These are phyloP conservation scores for Porites evermanni DNA, from an alignment of 92 coral and sea anemone genomes.

Conservation along the genomic window DNA sequence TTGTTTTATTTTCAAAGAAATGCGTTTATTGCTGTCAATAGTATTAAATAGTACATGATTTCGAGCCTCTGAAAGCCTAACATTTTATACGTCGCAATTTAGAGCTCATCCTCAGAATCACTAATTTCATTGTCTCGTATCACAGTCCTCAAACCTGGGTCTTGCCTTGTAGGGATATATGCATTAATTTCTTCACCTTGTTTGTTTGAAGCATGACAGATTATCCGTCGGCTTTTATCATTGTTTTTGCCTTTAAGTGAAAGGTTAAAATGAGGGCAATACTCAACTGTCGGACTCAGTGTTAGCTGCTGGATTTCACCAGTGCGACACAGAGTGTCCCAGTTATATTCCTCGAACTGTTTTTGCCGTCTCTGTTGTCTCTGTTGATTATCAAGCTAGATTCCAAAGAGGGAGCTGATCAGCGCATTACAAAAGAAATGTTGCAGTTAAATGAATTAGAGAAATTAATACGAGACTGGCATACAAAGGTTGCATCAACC, in stretches of 20 bases:
- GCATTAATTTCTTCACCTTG: constrained; percentile 50
- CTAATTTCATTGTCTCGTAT: constrained; percentile 27
- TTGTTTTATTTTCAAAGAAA: neutral
- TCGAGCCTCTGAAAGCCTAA: constrained; percentile 33
- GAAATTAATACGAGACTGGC: too few relatives aligned
- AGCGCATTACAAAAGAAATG: too few relatives aligned
- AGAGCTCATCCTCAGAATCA: constrained; percentile 28
- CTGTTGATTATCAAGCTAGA: neutral
- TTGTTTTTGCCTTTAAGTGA: constrained; percentile 65
- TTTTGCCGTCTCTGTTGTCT: constrained; percentile 31
- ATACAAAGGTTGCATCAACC: too few relatives aligned
- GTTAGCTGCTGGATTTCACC: constrained; percentile 50
- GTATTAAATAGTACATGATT: neutral
- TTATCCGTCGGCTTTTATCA: constrained; percentile 64
- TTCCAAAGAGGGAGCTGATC: too few relatives aligned
- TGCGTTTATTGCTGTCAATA: neutral
- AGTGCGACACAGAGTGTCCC: constrained; percentile 30
- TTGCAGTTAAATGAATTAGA: too few relatives aligned
- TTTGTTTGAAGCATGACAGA: constrained; percentile 55
- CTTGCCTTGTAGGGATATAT: constrained; percentile 37
- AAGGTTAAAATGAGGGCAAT: constrained; percentile 60
- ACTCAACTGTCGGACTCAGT: constrained; percentile 53
- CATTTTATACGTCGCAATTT: neutral
- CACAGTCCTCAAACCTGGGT: constrained; percentile 25
- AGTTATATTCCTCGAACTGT: constrained; percentile 28